Evolutionary conservation across 2,797 vertebrate species (phyloP).

Genomic region (Coracias cyanogaster): DNA sequence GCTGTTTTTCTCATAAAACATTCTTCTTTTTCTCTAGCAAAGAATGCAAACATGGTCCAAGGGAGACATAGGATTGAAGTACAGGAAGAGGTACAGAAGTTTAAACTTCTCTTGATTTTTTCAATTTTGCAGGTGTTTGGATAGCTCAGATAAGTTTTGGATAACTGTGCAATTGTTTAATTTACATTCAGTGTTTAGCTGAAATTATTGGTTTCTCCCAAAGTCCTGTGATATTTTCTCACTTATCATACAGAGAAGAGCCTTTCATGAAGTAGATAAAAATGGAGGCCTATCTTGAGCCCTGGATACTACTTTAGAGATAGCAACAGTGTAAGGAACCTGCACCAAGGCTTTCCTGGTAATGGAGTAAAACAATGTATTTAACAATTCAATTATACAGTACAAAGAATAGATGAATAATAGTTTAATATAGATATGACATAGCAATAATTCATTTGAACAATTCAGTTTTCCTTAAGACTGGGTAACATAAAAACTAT

Average conservation of each 20-base stretch:
- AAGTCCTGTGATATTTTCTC: neutral
- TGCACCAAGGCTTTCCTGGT: neutral
- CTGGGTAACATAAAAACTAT: fast-evolving
- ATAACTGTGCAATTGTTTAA: neutral
- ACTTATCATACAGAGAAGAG: neutral
- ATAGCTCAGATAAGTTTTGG: neutral
- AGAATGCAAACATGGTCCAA: neutral
- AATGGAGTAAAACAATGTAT: neutral
- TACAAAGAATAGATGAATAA: neutral
- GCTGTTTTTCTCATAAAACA: neutral
- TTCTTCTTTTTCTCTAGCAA: neutral
- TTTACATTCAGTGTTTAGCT: neutral
- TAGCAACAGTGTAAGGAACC: neutral
- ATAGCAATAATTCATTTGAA: neutral
- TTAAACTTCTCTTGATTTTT: neutral
- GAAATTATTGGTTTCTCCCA: neutral
- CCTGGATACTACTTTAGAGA: neutral
- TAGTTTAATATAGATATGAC: neutral
- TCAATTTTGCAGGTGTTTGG: neutral
- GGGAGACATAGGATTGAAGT: neutral
- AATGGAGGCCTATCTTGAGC: neutral
- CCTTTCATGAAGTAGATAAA: neutral
- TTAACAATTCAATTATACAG: neutral
- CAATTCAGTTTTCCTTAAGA: neutral
- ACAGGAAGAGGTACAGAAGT: neutral